Conservation (phyloP, 2,113 vertebrate species). For the Sander lucioperca region DNA sequence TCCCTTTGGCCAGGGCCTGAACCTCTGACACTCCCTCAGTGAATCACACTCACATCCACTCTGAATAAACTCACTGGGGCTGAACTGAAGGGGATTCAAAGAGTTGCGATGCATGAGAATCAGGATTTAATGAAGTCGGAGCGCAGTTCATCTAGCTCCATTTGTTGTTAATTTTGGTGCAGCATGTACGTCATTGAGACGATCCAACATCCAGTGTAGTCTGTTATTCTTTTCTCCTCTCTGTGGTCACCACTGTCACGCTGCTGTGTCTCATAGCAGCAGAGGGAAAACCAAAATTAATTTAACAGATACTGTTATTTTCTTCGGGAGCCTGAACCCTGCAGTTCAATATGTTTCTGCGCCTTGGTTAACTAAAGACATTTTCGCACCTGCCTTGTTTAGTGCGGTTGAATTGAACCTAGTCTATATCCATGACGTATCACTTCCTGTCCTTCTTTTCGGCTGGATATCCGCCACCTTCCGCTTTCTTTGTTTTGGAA, state of each 20-base stretch:
- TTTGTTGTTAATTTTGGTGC: background rate
- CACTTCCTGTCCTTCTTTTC: no score
- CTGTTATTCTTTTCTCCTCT: background rate
- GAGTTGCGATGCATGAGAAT: background rate
- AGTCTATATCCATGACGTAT: no score
- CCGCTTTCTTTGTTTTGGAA: no score
- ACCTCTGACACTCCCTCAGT: slow-evolving; percentile 19
- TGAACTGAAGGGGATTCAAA: background rate
- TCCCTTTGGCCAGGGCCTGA: slow-evolving; percentile 23
- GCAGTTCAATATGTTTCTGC: no score
- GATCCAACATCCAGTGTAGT: background rate
- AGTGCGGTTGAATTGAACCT: no score
- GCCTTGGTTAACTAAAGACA: no score
- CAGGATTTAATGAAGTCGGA: background rate
- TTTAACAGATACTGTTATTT: no score
- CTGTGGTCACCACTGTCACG: background rate
- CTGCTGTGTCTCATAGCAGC: background rate
- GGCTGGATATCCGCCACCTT: no score
- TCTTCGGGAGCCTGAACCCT: background rate
- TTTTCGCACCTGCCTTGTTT: no score
- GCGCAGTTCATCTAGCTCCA: background rate
- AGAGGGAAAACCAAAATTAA: background rate
- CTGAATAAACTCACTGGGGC: background rate
- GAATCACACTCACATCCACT: background rate
- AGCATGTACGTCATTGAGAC: background rate